These are phyloP conservation scores for Ciconia maguari DNA, from an alignment of 2,113 vertebrate genomes.

Conservation along the genomic window DNA sequence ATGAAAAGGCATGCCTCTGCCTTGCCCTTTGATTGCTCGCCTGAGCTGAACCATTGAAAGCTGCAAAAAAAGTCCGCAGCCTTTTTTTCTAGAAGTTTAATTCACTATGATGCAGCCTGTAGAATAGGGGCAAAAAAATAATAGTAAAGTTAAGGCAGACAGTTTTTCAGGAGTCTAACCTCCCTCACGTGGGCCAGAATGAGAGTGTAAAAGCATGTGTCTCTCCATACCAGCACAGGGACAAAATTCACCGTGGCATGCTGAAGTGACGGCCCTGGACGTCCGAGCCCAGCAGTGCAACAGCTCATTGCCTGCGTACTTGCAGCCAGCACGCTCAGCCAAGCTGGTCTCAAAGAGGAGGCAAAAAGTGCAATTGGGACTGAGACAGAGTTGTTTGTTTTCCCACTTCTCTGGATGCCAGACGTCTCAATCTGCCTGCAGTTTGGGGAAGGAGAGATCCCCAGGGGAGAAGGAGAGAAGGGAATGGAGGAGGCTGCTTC, in stretches of 20 bases:
- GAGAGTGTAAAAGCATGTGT: background rate
- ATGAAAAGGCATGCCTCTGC: constrained; percentile 37
- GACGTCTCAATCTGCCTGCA: background rate
- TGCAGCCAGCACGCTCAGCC: background rate
- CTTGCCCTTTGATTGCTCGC: constrained; percentile 29
- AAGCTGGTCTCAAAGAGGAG: background rate
- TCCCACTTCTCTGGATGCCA: constrained; percentile 31
- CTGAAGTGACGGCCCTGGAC: background rate
- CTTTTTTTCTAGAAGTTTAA: background rate
- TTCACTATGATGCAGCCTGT: background rate
- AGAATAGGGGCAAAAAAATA: background rate
- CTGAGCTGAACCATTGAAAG: background rate
- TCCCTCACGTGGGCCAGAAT: background rate
- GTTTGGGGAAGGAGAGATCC: constrained; percentile 1
- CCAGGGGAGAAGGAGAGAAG: background rate
- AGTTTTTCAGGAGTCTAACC: background rate
- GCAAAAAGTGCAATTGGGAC: background rate
- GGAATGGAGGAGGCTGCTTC: background rate
- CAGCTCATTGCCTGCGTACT: background rate
- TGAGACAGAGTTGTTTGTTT: constrained; percentile 7
- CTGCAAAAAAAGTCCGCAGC: background rate
- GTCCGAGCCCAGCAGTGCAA: background rate
- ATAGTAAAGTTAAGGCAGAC: background rate
- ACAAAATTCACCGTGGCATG: background rate
- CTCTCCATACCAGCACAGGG: background rate